Base-by-base conservation (phyloP, 2,113 vertebrate species). In the Vulpes vulpes region DNA sequence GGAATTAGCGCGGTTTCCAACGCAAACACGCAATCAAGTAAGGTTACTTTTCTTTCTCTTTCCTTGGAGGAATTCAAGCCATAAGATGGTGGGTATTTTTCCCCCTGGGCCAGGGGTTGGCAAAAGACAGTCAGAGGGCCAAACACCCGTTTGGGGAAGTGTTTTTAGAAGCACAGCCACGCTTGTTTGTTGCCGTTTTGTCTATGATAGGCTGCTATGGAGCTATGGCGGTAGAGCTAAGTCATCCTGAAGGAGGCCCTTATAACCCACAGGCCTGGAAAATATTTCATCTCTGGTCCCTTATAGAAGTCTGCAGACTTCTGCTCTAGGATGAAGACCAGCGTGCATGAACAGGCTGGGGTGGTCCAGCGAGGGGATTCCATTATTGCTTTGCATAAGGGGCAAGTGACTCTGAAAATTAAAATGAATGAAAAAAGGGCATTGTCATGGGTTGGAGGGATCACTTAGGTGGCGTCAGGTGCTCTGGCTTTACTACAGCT, bases 51-150 rank as follows among this genome's bases (percentile, higher is more conserved):
- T 59, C 71, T 49, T 94, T 93, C 55, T 88, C 53, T 2, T 90
- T 90, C 74, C 71, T 93, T 89, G 85, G 93, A 85, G 35, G 86
- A 89, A 96, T 81, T 81, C 81, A 65, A 90, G 43, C 82, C 49
- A 11, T 30, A 85, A 78, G 38, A 69, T 88, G n/a, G 81, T 65
- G 23, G 90, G 16, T 49, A 85, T 43, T 32, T 80, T 30, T 3
- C 1, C 2, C 14, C 27, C 69, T 51, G 79, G 69, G 57, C 81
- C 60, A 55, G 71, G n/a, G 53, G 20, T 55, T 91, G 59, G 64
- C 51, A 73, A 95, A 95, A 55, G 35, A 30, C 1, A 43, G 60
- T 35, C 86, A 0, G 0, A 22, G 27, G 71, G 71, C 27, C 53
- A 12, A 55, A 71, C 20, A 55, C 76, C 27, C 74, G 64, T 79